Evolutionary conservation across 2,888 invertebrate genomes (phyloP), one percentile per base, ranked within the genome.

Genomic region (Lydus trimaculatus): DNA sequence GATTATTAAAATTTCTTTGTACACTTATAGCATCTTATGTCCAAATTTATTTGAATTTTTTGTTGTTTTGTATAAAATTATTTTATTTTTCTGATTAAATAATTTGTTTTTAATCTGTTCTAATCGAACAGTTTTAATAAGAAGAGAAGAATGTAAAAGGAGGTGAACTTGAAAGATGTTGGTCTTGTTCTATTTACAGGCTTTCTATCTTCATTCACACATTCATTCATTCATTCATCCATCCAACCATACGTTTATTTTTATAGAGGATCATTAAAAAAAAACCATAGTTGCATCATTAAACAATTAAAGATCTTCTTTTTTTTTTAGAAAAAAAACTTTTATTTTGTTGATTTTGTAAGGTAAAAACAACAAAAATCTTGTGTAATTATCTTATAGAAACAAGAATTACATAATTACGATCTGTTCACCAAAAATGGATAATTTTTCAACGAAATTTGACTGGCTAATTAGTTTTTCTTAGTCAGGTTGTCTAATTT

Each of bases 111-210:
- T 4, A 36, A 36, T 36, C 15, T 36, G 36, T 36, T 13, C 13
- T 43, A 43, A 43, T n/a, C 5, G n/a, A 39, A 39, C 11, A 2
- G n/a, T 13, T 43, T 43, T 17, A 17, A 43, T 3, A 17, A 43
- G 8, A 17, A 6, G n/a, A n/a, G 17, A n/a, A 17, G 17, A 43
- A 43, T 43, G 43, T 43, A 43, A 43, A 43, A 43, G 43, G 43
- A 43, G 43, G 43, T 43, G 43, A 43, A 43, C 43, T 43, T 43
- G 43, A 43, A 1, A n/a, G n/a, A n/a, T n/a, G n/a, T n/a, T 43
- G 17, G 43, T 43, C 43, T 43, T 43, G 43, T 43, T 43, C 43
- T 43, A 43, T 43, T 43, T 43, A 43, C 43, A 43, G 11, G 43
- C 43, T 43, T 43, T 43, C 43, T 43, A 43, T 43, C n/a, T 43